Conservation (phyloP, 2,888 invertebrate genomes). For the Beris morrisii region DNA sequence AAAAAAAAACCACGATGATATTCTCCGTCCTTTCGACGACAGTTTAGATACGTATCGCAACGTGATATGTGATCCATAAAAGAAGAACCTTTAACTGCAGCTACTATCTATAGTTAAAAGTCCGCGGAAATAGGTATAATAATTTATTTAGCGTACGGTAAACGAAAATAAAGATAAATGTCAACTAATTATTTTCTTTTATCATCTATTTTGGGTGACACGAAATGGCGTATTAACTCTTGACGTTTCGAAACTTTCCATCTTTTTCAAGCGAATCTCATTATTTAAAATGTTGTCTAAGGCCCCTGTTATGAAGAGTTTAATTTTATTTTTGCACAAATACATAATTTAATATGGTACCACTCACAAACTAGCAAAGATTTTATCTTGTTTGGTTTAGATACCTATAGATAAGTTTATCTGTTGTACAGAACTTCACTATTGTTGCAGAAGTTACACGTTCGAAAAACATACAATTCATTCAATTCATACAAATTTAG, state of each 20-base stretch:
- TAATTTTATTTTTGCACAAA: no score
- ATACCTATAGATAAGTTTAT: no score
- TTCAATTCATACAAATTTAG: no score
- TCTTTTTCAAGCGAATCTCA: constrained; percentile 2
- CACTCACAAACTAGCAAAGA: no score
- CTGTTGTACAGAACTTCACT: no score
- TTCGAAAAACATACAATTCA: no score
- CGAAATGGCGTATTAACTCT: background rate
- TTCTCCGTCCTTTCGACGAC: constrained; percentile 15
- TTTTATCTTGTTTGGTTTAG: no score
- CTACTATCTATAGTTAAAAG: constrained; percentile 20
- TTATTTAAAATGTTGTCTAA: no score
- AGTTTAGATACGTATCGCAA: constrained; percentile 25
- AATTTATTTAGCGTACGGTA: constrained; percentile 14
- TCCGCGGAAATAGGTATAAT: background rate
- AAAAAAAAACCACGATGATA: constrained; percentile 8
- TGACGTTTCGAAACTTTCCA: constrained; percentile 22
- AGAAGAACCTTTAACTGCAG: no score
- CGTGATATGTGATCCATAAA: constrained; percentile 12
- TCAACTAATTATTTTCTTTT: constrained; percentile 27
- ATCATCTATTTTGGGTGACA: constrained; percentile 21
- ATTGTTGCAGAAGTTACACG: no score
- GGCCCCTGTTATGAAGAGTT: no score
- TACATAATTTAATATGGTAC: no score
- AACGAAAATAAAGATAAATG: background rate